Evolutionary conservation across 1,140 invertebrate genomes (phyloP), one percentile per base, ranked within the genome.

Genomic region (Drosophila eugracilis): DNA sequence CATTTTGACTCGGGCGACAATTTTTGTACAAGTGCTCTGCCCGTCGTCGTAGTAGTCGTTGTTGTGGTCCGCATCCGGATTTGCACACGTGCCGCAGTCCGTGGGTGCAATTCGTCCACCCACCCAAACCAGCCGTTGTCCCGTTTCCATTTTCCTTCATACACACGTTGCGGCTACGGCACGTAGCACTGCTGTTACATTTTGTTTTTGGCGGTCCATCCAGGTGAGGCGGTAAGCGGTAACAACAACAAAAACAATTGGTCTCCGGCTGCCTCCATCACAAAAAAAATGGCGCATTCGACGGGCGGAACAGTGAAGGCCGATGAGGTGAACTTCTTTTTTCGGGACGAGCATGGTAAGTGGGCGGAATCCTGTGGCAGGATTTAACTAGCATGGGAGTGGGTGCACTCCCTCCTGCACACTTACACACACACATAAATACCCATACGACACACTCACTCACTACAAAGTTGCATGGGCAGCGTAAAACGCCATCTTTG

Each of bases 321-420:
- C 60, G 75, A 81, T 48, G 90, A 90, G 83, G 74, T 91, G 17
- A 90, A 90, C 50, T 91, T 71, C 65, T 91, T 91, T 63, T 89
- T 80, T 59, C 80, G 70, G 53, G 84, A 91, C 62, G 90, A 89
- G 47, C 78, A 91, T 69, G 90, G 90, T 91, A 73, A 91, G 90
- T 91, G 14, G 37, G 24, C 19, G 62, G 50, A 4, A 34, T 65
- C 45, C 28, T 37, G 21, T 15, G 49, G 3, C 12, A 59, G 55
- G 36, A 69, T 26, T 34, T 15, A 0, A 9, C 4, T 14, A 36
- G 19, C 57, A 32, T 6, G 26, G 32, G 42, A 19, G 60, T 37
- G 57, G 44, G 34, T 55, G 37, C 36, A 19, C 42, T 47, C 44
- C 21, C 22, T 44, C 42, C 30, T 1, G 3, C 30, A 4, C 3